Evolutionary conservation across 2,888 invertebrate genomes (phyloP).

Genomic region (Leucania comma): DNA sequence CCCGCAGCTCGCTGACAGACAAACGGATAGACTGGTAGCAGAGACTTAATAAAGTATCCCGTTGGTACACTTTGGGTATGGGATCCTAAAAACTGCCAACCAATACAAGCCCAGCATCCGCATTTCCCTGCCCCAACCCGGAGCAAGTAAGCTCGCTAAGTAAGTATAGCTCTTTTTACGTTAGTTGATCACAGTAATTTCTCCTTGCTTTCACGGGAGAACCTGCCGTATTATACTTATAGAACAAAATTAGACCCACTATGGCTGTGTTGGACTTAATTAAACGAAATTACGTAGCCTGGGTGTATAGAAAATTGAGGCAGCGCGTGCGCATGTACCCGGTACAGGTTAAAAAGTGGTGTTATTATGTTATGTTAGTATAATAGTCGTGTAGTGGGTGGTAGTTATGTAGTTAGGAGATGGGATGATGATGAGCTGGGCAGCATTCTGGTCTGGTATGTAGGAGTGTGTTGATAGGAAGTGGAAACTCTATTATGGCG

Average conservation of each 20-base stretch:
- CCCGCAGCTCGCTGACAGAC: no score
- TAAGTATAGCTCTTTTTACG: slow-evolving; percentile 51
- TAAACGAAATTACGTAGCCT: slow-evolving; percentile 74
- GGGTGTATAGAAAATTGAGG: slow-evolving; percentile 65
- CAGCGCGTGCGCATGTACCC: slow-evolving; percentile 48
- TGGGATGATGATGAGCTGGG: slow-evolving; percentile 6
- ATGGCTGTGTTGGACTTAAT: slow-evolving; percentile 77
- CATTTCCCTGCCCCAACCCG: not conserved
- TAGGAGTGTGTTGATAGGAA: not conserved
- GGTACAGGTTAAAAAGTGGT: slow-evolving; percentile 53
- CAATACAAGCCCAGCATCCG: not conserved
- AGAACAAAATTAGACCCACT: slow-evolving; percentile 71
- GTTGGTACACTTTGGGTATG: no score
- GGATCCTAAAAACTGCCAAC: not conserved
- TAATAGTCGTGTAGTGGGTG: slow-evolving; percentile 24
- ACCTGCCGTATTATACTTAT: slow-evolving; percentile 54
- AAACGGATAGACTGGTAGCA: no score
- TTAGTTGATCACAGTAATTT: slow-evolving; percentile 59
- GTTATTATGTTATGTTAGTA: slow-evolving; percentile 47
- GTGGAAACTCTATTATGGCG: not conserved
- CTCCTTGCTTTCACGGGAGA: slow-evolving; percentile 51
- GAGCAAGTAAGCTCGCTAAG: slow-evolving; percentile 21
- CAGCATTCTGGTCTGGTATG: not conserved
- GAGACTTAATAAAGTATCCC: no score
- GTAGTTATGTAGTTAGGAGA: slow-evolving; percentile 41